These are phyloP conservation scores for Aromia moschata DNA, from an alignment of 2,888 invertebrate genomes.

Conservation along the genomic window DNA sequence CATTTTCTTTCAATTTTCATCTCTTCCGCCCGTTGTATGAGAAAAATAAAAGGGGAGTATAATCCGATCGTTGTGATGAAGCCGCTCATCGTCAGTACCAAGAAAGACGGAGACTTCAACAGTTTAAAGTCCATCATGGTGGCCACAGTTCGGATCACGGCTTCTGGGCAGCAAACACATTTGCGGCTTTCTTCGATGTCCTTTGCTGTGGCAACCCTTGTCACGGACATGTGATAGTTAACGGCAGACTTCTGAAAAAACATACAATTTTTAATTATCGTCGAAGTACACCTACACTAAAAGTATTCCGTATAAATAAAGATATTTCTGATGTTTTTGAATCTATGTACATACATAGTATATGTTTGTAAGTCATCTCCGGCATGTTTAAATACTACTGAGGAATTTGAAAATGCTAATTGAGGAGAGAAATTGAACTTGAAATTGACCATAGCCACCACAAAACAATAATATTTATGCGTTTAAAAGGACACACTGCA, in stretches of 20 bases:
- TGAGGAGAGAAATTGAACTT: no score
- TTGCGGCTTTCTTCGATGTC: conserved; percentile 61
- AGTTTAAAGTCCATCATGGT: conserved; percentile 55
- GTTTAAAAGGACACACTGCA: no score
- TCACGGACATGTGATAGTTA: conserved; percentile 68
- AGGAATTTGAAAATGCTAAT: no score
- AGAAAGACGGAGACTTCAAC: conserved; percentile 49
- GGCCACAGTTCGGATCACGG: conserved; percentile 51
- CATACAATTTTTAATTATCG: no score
- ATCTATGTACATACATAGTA: no score
- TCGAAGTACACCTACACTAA: no score
- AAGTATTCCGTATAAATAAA: no score
- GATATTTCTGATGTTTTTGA: no score
- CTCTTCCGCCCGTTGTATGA: conserved; percentile 65
- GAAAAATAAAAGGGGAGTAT: conserved; percentile 81
- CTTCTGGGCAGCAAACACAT: conserved; percentile 59
- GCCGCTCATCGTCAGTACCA: conserved; percentile 62
- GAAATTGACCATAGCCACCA: no score
- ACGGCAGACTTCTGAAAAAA: conserved; percentile 59
- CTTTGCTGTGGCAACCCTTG: conserved; percentile 63
- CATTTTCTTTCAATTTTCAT: conserved; percentile 61
- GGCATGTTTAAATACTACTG: no score
- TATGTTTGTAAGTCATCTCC: no score
- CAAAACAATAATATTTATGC: no score
- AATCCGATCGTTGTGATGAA: conserved; percentile 80